These are phyloP conservation scores for Salvelinus namaycush DNA, from an alignment of 2,113 vertebrate genomes.

Conservation along the genomic window DNA sequence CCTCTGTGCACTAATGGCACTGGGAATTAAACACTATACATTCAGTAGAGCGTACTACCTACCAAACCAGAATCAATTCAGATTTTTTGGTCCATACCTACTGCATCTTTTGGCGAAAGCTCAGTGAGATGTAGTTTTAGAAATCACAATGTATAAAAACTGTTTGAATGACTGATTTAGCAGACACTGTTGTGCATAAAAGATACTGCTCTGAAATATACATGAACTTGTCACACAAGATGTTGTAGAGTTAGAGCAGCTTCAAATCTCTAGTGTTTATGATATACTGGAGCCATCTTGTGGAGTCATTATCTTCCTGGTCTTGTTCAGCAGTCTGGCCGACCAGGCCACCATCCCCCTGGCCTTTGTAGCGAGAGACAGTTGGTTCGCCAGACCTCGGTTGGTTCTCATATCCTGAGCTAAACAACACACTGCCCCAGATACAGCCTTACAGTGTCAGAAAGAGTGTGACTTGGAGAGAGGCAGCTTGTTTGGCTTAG, in stretches of 20 bases:
- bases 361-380: background rate
- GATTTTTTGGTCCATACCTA: too few species aligned
- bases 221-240: too few species aligned
- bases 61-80: too few species aligned
- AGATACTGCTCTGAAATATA: too few species aligned
- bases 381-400: background rate
- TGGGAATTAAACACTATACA: too few species aligned
- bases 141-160: too few species aligned
- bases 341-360: background rate
- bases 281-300: background rate
- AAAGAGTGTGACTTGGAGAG: conserved; percentile 12
- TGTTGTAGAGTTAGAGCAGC: background rate
- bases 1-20: too few species aligned
- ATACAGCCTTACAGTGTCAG: conserved; percentile 21
- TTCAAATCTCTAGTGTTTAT: background rate
- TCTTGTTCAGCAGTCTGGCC: background rate
- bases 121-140: too few species aligned
- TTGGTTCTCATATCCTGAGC: background rate
- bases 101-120: too few species aligned
- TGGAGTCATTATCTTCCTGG: background rate
- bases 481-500: conserved; percentile 39
- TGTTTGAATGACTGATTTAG: too few species aligned
- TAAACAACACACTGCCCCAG: background rate
- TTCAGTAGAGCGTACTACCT: too few species aligned
- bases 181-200: too few species aligned